Base-by-base conservation (phyloP, 2,797 vertebrate genomes). In the Rhodeus uyekii region DNA sequence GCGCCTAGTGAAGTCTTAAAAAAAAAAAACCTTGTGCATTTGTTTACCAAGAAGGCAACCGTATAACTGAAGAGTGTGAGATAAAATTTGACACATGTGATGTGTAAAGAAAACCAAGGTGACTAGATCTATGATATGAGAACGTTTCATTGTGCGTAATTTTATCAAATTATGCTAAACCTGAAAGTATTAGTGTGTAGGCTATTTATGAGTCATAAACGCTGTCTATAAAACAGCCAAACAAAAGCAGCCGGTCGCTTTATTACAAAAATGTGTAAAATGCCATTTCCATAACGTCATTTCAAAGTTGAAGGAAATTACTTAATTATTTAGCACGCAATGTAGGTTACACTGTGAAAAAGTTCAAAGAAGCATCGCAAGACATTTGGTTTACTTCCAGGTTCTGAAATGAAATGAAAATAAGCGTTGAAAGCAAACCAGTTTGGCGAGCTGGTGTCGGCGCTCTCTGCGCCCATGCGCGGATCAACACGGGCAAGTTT, bases 401-500 rank as follows among this genome's bases (percentile, higher is more conserved):
- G 38, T 36, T 16, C 32, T 53, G 32, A 73, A 73, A 73, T 34
- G 4, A 73, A 50, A 53, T 4, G 1, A 38, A 73, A 38, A 16
- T 14, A 50, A 71, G 42, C 8, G 65, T 68, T 22, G 39, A 44
- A 18, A 14, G 65, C 42, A 46, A 50, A 22, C 48, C 32, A 5
- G 46, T 55, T 46, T 22, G 74, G 18, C 2, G 16, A 46, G 24
- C 38, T 46, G 29, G 4, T 14, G 5, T 2, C 3, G 5, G n/a
- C 14, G 39, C 42, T 27, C 27, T n/a, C 27, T 44, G 27, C 50
- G 78, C 10, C n/a, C 42, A 81, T 46, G 79, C 79, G 68, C 68
- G 9, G n/a, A 42, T 79, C 65, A 55, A n/a, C 48, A 58, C 24
- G n/a, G 48, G 16, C 77, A 65, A 50, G 58, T 73, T 71, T 63